phyloP scores from a whole-genome alignment of 1,140 invertebrate genomes.

The Drosophila oshimai region DNA sequence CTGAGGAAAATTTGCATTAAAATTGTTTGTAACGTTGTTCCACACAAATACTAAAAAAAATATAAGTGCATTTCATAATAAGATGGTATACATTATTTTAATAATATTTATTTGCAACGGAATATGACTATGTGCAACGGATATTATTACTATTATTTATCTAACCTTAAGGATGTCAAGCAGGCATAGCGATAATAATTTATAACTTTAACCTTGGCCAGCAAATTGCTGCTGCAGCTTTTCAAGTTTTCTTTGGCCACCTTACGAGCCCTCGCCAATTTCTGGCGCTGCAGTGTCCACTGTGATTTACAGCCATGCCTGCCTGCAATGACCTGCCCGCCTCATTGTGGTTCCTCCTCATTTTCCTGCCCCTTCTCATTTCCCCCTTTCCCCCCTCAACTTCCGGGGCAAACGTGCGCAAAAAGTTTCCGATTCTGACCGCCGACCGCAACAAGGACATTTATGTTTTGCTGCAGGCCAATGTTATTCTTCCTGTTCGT shows the following conservation, averaged over 20 bases:
- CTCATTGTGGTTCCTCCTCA: not conserved
- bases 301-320: conserved; percentile 54
- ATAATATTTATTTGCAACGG: no score
- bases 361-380: not conserved
- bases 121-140: not conserved
- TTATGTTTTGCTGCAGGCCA: conserved; percentile 67
- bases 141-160: conserved; percentile 18
- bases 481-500: conserved; percentile 38
- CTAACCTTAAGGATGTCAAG: conserved; percentile 1
- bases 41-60: no score
- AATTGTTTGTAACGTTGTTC: not conserved
- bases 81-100: no score
- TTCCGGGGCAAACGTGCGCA: conserved; percentile 48
- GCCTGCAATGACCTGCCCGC: conserved; percentile 60
- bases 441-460: conserved; percentile 72
- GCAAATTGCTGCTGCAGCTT: conserved; percentile 35
- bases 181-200: conserved; percentile 49
- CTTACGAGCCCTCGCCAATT: conserved; percentile 38
- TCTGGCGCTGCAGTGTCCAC: conserved; percentile 48
- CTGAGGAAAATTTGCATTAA: not conserved
- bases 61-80: no score
- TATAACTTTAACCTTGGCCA: conserved; percentile 70
- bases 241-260: conserved; percentile 24
- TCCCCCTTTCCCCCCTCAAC: conserved; percentile 1
- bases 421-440: conserved; percentile 61